Conservation (phyloP, 2,113 vertebrate genomes). For the Glaucidium brasilianum region DNA sequence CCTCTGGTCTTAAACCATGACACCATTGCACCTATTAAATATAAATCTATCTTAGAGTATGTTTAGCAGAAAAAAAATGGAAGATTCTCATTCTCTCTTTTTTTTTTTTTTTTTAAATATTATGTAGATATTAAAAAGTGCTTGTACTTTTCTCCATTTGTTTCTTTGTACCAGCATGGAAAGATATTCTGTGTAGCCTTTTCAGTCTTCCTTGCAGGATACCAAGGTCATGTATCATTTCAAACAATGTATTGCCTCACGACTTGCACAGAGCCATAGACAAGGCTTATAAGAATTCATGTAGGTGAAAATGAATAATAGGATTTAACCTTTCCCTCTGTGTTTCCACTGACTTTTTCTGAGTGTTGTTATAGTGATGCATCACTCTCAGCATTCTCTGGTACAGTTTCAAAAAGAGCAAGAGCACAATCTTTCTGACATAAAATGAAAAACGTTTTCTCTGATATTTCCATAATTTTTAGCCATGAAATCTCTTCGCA, state of each 20-base stretch:
- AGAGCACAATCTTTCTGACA: background rate
- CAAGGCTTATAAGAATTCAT: background rate
- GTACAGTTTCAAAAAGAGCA: background rate
- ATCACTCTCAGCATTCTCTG: background rate
- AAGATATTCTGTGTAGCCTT: background rate
- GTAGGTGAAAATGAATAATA: background rate
- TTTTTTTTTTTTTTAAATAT: background rate
- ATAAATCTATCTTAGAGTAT: background rate
- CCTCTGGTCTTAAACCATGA: too few species aligned
- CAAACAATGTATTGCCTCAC: rapidly evolving
- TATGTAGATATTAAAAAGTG: background rate
- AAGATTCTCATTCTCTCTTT: background rate
- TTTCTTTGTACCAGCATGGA: background rate
- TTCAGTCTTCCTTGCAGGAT: background rate
- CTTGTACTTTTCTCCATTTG: background rate
- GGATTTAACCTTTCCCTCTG: background rate
- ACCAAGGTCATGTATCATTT: background rate
- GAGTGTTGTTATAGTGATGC: background rate
- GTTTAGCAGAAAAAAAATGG: background rate
- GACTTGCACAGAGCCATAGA: background rate
- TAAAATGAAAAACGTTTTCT: background rate
- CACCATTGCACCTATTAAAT: background rate
- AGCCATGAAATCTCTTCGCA: background rate
- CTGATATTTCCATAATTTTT: background rate
- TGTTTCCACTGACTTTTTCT: background rate